phyloP scores from a whole-genome alignment of 92 coral and sea anemone species.

The Isaurus tuberculatus region DNA sequence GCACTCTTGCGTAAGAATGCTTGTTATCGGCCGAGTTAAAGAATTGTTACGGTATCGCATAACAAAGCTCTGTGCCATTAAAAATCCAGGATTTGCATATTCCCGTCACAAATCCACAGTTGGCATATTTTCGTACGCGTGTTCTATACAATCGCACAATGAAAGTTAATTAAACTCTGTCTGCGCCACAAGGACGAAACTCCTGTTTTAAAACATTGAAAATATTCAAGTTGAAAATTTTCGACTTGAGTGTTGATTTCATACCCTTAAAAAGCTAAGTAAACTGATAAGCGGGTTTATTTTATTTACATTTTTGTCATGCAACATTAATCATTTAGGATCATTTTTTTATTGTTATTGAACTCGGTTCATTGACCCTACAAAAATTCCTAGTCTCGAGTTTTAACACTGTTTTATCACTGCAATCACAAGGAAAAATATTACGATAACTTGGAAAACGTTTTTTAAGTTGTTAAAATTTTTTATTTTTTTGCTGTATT shows the following conservation, averaged over 20 bases:
- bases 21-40: slow-evolving; percentile 6
- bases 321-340: slow-evolving; percentile 8
- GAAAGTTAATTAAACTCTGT: neutral
- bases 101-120: slow-evolving; percentile 6
- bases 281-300: slow-evolving; percentile 20
- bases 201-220: neutral
- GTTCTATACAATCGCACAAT: neutral
- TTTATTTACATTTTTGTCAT: slow-evolving; percentile 11
- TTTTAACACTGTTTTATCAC: neutral
- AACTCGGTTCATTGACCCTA: neutral
- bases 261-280: neutral
- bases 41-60: slow-evolving; percentile 3
- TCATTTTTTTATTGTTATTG: neutral
- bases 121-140: neutral
- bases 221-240: neutral
- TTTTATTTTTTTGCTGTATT: neutral
- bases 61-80: neutral
- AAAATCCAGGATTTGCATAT: slow-evolving; percentile 35
- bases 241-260: slow-evolving; percentile 11
- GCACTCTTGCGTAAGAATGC: slow-evolving; percentile 26
- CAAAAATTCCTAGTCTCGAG: neutral
- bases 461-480: neutral
- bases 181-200: neutral
- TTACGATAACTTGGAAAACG: neutral
- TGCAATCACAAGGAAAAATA: neutral